Evolutionary conservation across 2,888 invertebrate genomes (phyloP), one percentile per base, ranked within the genome.

Genomic region (Pristionchus japonicus): DNA sequence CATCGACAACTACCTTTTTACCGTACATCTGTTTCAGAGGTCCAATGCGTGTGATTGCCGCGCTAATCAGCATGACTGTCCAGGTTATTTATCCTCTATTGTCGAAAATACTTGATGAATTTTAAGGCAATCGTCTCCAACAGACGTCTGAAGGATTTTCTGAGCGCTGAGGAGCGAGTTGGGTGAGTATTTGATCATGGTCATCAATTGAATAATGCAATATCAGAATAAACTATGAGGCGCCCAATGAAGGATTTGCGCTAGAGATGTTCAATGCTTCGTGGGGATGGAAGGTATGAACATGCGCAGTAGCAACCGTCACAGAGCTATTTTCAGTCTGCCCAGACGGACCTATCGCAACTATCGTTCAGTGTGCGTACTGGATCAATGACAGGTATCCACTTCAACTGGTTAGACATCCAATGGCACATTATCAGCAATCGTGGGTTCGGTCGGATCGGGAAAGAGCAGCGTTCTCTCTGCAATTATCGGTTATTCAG

Each of bases 121-220:
- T 34, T n/a, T 13, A 11, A 90, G 89, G 87, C 90, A 15, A 89
- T 91, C 27, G 93, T 94, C 4, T 93, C 93, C 27, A 94, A 94
- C 88, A 89, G 90, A n/a, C 90, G 94, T 27, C 86, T 94, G 64
- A 90, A 93, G 87, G 90, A 93, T 15, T 94, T 94, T 89, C 88
- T 94, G 40, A 88, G 86, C 17, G 90, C 91, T 17, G 90, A 90
- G 31, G 92, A 92, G 88, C 74, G 91, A 37, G 88, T 34, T 7
- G 74, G 74, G 61, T 61, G n/a, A 61, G 61, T 61, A 27, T 61
- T 61, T 27, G 3, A 34, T 34, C 7, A 27, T 7, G 27, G 27
- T 61, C 3, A 27, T n/a, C 61, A n/a, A 6, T n/a, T 27, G 57
- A 57, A 61, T 15, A 6, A 61, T 3, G 27, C 9, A 13, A 57